Percentiles rank a stretch among this genome's conserved stretches.
Conservation (phyloP, 2,888 invertebrate genomes). For the Prosapia bicincta region DNA sequence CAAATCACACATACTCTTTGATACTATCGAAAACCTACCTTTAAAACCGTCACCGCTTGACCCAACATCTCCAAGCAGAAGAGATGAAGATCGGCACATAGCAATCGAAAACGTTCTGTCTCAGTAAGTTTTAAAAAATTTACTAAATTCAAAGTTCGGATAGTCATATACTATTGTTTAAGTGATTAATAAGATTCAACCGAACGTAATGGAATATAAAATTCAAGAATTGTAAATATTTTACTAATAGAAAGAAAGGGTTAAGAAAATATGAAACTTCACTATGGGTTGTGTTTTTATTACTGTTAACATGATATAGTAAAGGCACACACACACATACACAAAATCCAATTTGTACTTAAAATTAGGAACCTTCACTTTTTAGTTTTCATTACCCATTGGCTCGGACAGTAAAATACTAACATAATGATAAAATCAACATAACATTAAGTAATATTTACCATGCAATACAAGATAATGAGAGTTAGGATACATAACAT, state of each 20-base stretch:
- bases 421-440: conserved; percentile 31
- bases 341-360: conserved; percentile 37
- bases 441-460: conserved; percentile 17
- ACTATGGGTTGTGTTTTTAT: conserved; percentile 35
- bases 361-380: conserved; percentile 38
- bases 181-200: too few relatives aligned
- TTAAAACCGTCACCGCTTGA: too few relatives aligned
- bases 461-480: conserved; percentile 11
- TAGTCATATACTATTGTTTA: too few relatives aligned
- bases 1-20: too few relatives aligned
- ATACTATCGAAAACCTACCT: too few relatives aligned
- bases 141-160: too few relatives aligned
- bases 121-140: too few relatives aligned
- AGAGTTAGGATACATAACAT: conserved; percentile 10
- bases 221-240: too few relatives aligned
- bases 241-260: background rate
- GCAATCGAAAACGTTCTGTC: too few relatives aligned
- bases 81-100: too few relatives aligned
- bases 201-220: too few relatives aligned
- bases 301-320: conserved; percentile 37
- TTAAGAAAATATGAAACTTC: conserved; percentile 1
- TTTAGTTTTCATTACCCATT: conserved; percentile 36
- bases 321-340: conserved; percentile 38
- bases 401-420: conserved; percentile 37
- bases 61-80: too few relatives aligned